phyloP scores from a whole-genome alignment of 2,113 vertebrate species.

The Phalacrocorax pelagicus region DNA sequence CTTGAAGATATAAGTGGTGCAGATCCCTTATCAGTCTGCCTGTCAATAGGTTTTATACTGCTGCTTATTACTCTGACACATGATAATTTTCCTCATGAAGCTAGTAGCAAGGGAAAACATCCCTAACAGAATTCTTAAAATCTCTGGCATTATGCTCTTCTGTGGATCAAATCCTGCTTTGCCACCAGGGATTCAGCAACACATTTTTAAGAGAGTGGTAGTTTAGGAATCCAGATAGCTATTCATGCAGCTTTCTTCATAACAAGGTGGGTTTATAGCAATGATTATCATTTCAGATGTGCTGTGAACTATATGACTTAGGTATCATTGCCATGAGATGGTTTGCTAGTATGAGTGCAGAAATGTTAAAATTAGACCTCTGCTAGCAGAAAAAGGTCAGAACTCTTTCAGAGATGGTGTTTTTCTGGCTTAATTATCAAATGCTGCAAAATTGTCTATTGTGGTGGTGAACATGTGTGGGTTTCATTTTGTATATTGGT shows the following conservation, averaged over 20 bases:
- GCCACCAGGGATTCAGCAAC: not conserved
- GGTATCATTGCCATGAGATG: not conserved
- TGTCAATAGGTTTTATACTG: not conserved
- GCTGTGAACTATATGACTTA: not conserved
- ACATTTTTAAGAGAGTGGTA: not conserved
- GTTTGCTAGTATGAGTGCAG: not conserved
- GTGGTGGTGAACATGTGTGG: not conserved
- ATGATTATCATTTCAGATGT: not conserved
- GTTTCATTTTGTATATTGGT: not conserved
- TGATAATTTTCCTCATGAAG: not conserved
- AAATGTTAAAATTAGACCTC: not conserved
- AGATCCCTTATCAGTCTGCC: not conserved
- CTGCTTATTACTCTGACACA: not conserved
- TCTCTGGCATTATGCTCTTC: not conserved
- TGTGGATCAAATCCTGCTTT: not conserved
- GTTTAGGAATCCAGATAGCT: not conserved
- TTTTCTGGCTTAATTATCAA: not conserved
- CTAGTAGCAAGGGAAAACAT: not conserved
- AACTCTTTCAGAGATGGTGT: not conserved
- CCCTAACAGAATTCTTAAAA: not conserved
- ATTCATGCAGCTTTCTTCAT: not conserved
- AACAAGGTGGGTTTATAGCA: not conserved
- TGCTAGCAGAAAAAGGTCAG: not conserved
- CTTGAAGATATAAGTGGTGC: not conserved
- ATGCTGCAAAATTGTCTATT: not conserved